Base-by-base conservation (phyloP, 2,113 vertebrate species). In the Hucho hucho region DNA sequence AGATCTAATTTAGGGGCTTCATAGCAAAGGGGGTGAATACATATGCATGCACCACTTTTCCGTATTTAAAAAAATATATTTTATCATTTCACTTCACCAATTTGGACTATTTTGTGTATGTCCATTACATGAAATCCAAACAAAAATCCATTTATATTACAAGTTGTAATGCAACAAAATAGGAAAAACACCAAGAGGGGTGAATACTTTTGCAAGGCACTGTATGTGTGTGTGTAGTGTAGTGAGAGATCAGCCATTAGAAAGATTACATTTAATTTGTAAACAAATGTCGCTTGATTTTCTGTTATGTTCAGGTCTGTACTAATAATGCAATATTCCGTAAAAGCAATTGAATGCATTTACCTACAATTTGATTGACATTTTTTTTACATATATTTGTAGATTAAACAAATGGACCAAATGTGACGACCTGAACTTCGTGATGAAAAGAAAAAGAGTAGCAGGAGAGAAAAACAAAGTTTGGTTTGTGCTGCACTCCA, bases 401-500 rank as follows among this genome's bases (percentile, higher is more conserved):
- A 66, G 4, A 53, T 25, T 66, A 65, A 64, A 63, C 26, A 56
- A 67, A 49, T 66, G 4, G 11, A n/a, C 24, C 3, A 22, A 32
- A 28, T 37, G 20, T 53, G 49, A n/a, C 20, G 22, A 26, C 4
- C 18, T 29, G 37, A 6, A 75, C 32, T 64, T 64, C 80, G 56
- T 81, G 79, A 75, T 7, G 70, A 61, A 75, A 77, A 78, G 79
- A 84, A 81, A 79, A 70, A 79, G 81, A 88, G 82, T 47, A 82
- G 25, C n/a, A 66, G 81, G 81, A 47, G 32, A 22, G 9, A 79
- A 83, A 68, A 74, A 71, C 26, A 65, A 61, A 70, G 20, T 29
- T 73, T 74, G 72, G 70, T 76, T 75, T 79, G 74, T 75, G 61
- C 81, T 83, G 83, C 76, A 76, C 87, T 86, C 83, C 77, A 87